These are phyloP conservation scores for Hylaeus volcanicus DNA, from an alignment of 1,140 invertebrate species.

Conservation along the genomic window DNA sequence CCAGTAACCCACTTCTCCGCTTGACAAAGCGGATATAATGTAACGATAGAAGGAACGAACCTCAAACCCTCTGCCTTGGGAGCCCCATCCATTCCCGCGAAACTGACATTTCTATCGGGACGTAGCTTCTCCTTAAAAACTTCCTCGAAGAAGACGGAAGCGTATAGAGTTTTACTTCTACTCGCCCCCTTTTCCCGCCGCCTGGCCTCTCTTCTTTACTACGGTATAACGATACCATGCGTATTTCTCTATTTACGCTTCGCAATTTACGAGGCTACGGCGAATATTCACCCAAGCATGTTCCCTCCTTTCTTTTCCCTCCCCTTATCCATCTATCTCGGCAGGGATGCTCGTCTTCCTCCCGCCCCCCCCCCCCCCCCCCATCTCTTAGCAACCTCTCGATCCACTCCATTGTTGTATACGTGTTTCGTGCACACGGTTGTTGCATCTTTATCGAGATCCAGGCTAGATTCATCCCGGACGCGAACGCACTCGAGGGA, in stretches of 20 bases:
- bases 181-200: neutral
- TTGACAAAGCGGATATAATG: conserved; percentile 66
- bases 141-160: conserved; percentile 41
- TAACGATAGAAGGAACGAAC: conserved; percentile 38
- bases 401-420: neutral
- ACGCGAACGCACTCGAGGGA: conserved; percentile 20
- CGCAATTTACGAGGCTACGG: conserved; percentile 52
- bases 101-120: conserved; percentile 65
- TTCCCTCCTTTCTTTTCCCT: conserved; percentile 5
- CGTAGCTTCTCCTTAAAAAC: conserved; percentile 64
- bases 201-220: neutral
- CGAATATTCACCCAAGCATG: conserved; percentile 43
- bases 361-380: neutral
- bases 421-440: conserved; percentile 23
- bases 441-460: conserved; percentile 45
- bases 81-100: conserved; percentile 58
- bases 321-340: neutral
- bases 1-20: conserved; percentile 55
- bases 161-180: conserved; percentile 38
- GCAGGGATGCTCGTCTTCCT: too few relatives aligned
- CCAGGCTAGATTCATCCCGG: conserved; percentile 30
- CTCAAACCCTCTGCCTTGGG: conserved; percentile 2
- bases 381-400: neutral
- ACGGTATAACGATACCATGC: conserved; percentile 46
- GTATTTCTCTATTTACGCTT: conserved; percentile 59